A percentile compares a stretch with the other conserved stretches of the same genome.
These are phyloP conservation scores for Lonchura striata DNA, from an alignment of 2,113 vertebrate species.

Conservation along the genomic window DNA sequence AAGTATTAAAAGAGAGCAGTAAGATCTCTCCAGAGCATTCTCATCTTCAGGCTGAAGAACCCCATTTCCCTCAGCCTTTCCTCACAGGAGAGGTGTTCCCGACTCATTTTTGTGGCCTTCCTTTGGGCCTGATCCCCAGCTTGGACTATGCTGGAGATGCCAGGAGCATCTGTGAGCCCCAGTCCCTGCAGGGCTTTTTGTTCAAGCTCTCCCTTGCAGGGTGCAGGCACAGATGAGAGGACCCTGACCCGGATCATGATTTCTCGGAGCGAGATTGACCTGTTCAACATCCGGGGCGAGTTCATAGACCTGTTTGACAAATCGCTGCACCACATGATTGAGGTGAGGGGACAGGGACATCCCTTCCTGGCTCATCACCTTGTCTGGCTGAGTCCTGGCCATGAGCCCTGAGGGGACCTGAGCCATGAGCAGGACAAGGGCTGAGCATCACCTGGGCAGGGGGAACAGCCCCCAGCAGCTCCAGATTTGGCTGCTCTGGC, in stretches of 20 bases:
- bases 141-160: background rate
- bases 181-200: background rate
- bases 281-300: slow-evolving; percentile 90
- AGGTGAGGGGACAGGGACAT: slow-evolving; percentile 72
- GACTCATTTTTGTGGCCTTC: background rate
- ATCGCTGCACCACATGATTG: slow-evolving; percentile 89
- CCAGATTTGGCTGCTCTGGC: background rate
- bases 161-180: background rate
- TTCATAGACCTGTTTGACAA: slow-evolving; percentile 89
- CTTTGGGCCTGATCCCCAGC: background rate
- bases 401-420: background rate
- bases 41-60: background rate
- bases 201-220: slow-evolving; percentile 70
- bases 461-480: background rate
- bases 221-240: slow-evolving; percentile 91
- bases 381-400: background rate
- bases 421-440: background rate
- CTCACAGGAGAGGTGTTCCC: background rate
- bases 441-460: background rate
- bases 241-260: slow-evolving; percentile 93
- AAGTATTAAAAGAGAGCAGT: background rate
- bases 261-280: slow-evolving; percentile 89
- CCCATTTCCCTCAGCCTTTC: background rate
- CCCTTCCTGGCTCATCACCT: background rate
- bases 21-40: background rate